Evolutionary conservation across 2,113 vertebrate species (phyloP).

Genomic region (Caranx ignobilis): DNA sequence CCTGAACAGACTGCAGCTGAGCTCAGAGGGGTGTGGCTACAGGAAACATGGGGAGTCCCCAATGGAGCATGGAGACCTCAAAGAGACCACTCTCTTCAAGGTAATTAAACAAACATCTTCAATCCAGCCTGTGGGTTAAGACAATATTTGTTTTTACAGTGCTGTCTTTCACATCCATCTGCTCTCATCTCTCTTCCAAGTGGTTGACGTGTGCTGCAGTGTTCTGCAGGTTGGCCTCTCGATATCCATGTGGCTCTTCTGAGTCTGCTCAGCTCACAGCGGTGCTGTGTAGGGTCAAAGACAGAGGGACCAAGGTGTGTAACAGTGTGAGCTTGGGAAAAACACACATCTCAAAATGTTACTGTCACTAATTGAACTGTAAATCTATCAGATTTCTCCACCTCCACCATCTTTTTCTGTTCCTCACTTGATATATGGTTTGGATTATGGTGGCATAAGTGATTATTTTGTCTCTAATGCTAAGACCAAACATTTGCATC

Average conservation of each 20-base stretch:
- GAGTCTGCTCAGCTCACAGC: slow-evolving; percentile 20
- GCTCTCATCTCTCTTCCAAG: not conserved
- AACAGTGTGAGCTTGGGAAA: not conserved
- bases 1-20: slow-evolving; percentile 23
- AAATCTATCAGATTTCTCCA: not conserved
- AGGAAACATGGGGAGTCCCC: slow-evolving; percentile 22
- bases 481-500: too few species aligned
- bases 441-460: too few species aligned
- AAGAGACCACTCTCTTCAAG: slow-evolving; percentile 16
- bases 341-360: not conserved
- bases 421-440: not conserved
- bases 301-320: slow-evolving; percentile 23
- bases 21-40: slow-evolving; percentile 6
- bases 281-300: slow-evolving; percentile 28
- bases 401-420: not conserved
- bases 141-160: not conserved
- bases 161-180: not conserved
- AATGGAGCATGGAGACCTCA: slow-evolving; percentile 27
- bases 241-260: not conserved
- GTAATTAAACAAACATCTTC: not conserved
- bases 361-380: not conserved
- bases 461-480: too few species aligned
- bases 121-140: not conserved
- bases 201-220: slow-evolving; percentile 9
- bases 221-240: slow-evolving; percentile 27